Percentiles rank a stretch among this genome's conserved stretches.
phyloP scores from a whole-genome alignment of 2,797 vertebrate genomes.

The Borostomias antarcticus region DNA sequence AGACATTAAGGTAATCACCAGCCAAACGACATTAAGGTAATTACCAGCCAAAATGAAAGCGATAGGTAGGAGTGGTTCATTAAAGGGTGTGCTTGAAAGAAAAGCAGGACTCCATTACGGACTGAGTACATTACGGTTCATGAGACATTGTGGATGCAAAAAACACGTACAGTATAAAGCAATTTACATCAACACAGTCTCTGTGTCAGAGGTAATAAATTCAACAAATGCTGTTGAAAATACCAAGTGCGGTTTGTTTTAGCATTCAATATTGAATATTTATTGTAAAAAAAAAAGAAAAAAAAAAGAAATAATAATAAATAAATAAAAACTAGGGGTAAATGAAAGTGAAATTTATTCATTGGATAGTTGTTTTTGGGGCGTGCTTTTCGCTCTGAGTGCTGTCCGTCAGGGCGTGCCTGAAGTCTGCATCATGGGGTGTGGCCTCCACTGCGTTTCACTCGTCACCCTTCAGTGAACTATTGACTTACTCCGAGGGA shows the following conservation, averaged over 20 bases:
- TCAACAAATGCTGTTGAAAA: too few relatives aligned
- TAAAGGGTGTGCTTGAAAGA: slow-evolving; percentile 40
- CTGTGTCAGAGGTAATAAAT: neutral
- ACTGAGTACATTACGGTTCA: neutral
- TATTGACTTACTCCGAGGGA: slow-evolving; percentile 1
- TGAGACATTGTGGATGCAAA: neutral
- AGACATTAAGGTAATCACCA: slow-evolving; percentile 68
- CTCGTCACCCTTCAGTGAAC: neutral
- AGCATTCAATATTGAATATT: too few relatives aligned
- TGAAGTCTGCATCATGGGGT: neutral
- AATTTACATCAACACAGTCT: neutral
- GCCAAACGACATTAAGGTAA: slow-evolving; percentile 65
- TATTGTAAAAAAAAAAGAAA: too few relatives aligned
- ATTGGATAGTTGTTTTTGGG: too few relatives aligned
- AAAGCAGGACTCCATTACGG: slow-evolving; percentile 23
- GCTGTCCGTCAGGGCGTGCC: neutral
- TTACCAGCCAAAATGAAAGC: slow-evolving; percentile 67
- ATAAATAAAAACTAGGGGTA: too few relatives aligned
- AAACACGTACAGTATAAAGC: neutral
- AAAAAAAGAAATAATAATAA: too few relatives aligned
- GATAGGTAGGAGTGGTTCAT: slow-evolving; percentile 56
- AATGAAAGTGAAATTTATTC: too few relatives aligned
- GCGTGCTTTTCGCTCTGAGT: neutral
- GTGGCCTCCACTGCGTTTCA: neutral
- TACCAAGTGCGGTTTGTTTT: too few relatives aligned